Evolutionary conservation across 2,888 invertebrate species (phyloP), one percentile per base, ranked within the genome.

Genomic region (Trachelus stipa): DNA sequence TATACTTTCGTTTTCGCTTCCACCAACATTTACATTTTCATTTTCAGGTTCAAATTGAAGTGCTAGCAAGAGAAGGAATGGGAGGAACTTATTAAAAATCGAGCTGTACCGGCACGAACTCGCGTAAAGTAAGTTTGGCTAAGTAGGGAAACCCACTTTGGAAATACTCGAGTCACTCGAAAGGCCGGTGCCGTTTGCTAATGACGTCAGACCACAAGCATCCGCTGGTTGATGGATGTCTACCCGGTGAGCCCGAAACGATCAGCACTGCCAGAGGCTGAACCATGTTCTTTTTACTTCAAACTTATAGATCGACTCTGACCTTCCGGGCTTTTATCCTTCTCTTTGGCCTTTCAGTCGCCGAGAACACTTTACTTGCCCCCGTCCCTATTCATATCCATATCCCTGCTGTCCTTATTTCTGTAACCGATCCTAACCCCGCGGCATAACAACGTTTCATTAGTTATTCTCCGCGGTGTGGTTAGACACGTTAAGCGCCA

Each of bases 141-240:
- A 56, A 56, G 56, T 56, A 56, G 56, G 33, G 11, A 37, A 34
- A 40, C 33, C 34, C 35, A 74, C 30, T 30, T 56, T 30, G 35
- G 75, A 40, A 75, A 75, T 74, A 69, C 78, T 80, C 79, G 73
- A 74, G 80, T 82, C 78, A 79, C 79, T 78, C 77, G 68, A 79
- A 80, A 81, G 77, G 37, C 77, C 15, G 11, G 3, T 37, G 74
- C 77, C 73, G 74, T 77, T 77, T 77, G 77, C 77, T 77, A 77
- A 77, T 77, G 77, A 77, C 69, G 77, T 77, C 77, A 77, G 69
- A 68, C 73, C 33, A 68, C 56, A 56, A 34, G 31, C 76, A 69
- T 71, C 73, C 34, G n/a, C 69, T 15, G 15, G 68, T 77, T 77
- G 77, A 77, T 75, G 74, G 77, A 77, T 77, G 77, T 40, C 40